Conservation (phyloP, 1,140 invertebrate genomes). For the Drosophila nigromelanica region DNA sequence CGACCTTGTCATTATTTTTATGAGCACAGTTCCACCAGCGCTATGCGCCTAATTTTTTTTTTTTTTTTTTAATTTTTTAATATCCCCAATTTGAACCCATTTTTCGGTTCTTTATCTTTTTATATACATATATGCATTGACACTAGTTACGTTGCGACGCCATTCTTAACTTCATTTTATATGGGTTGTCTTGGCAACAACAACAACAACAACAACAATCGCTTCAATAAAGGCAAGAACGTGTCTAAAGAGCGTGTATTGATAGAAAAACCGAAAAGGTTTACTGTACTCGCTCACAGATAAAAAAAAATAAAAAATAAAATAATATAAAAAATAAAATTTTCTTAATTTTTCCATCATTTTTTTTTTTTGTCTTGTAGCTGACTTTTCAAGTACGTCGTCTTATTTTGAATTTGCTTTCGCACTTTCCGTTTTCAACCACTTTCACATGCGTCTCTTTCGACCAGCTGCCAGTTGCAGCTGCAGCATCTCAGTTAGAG, state of each 20-base stretch:
- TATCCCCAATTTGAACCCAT: constrained; percentile 1
- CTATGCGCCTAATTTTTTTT: background rate
- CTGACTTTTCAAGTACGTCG: constrained; percentile 36
- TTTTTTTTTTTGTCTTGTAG: constrained; percentile 7
- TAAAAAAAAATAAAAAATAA: too few relatives aligned
- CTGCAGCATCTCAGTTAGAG: constrained; percentile 51
- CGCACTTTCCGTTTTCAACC: constrained; percentile 48
- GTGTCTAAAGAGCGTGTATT: constrained; percentile 19
- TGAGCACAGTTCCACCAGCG: background rate
- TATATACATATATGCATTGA: constrained; percentile 7
- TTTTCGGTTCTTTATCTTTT: constrained; percentile 4
- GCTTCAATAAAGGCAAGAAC: constrained; percentile 5
- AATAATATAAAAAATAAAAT: too few relatives aligned
- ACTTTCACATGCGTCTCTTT: constrained; percentile 44
- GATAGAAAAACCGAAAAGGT: constrained; percentile 52
- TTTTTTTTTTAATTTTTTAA: background rate
- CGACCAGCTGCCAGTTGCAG: constrained; percentile 20
- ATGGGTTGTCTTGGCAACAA: constrained; percentile 30
- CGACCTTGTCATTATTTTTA: constrained; percentile 4
- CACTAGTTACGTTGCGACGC: constrained; percentile 1
- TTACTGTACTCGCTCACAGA: constrained; percentile 58
- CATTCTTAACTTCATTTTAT: background rate
- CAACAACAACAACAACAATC: constrained; percentile 38
- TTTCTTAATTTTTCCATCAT: constrained; percentile 40
- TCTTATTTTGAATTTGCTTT: constrained; percentile 35